A percentile compares a stretch with the other conserved stretches of the same genome.
phyloP scores from a whole-genome alignment of 2,113 vertebrate genomes.

The Chrysochloris asiatica region DNA sequence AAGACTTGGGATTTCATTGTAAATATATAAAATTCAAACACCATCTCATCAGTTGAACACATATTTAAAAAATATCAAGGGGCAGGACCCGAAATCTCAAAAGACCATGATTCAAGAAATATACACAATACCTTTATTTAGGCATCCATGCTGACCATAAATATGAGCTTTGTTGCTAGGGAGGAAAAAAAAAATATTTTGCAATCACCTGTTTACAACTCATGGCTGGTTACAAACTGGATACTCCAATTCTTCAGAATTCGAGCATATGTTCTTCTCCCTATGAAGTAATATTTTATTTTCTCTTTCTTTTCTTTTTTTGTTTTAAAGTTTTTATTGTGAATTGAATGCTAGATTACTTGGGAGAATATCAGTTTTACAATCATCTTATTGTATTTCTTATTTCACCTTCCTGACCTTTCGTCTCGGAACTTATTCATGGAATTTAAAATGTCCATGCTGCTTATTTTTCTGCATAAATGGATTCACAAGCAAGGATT shows the following conservation, averaged over 20 bases:
- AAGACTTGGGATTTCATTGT: background rate
- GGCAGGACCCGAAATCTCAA: background rate
- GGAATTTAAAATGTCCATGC: constrained; percentile 4
- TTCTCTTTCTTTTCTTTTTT: too few species aligned
- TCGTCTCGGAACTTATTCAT: background rate
- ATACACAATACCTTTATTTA: background rate
- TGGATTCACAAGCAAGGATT: background rate
- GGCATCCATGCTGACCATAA: background rate
- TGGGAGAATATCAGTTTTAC: too few species aligned
- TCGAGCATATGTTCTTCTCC: background rate
- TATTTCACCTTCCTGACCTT: background rate
- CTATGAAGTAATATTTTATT: background rate
- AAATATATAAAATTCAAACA: constrained; percentile 5
- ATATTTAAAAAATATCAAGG: background rate
- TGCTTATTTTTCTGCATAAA: background rate
- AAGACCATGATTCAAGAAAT: background rate
- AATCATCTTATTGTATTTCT: too few species aligned
- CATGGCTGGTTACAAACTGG: background rate
- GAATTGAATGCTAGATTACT: too few species aligned
- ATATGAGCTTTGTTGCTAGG: background rate
- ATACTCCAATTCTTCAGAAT: background rate
- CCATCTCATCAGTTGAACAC: background rate
- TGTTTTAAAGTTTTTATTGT: too few species aligned
- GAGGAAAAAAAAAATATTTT: too few species aligned
- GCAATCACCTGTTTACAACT: background rate